Evolutionary conservation across 2,888 invertebrate genomes (phyloP).

Genomic region (Amphimallon solstitiale): DNA sequence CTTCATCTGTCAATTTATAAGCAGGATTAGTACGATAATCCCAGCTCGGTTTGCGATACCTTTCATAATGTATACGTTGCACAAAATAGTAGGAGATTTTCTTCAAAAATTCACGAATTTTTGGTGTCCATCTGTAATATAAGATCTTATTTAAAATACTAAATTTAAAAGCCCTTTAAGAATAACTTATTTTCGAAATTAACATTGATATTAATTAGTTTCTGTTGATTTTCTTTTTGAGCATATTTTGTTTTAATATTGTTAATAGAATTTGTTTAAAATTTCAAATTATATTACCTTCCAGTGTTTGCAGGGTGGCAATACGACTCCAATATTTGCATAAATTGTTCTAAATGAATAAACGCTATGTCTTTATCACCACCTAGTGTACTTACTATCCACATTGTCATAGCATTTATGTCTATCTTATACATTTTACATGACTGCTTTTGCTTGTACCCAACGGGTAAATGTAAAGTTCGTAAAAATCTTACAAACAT

Average conservation of each 20-base stretch:
- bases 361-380: slow-evolving; percentile 73
- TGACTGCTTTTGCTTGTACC: slow-evolving; percentile 74
- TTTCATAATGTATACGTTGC: slow-evolving; percentile 72
- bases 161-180: background rate
- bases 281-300: slow-evolving; percentile 50
- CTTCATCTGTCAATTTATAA: slow-evolving; percentile 79
- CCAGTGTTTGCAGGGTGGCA: slow-evolving; percentile 91
- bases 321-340: slow-evolving; percentile 86
- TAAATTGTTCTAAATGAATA: slow-evolving; percentile 79
- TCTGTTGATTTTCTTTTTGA: too few species aligned
- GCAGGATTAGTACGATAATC: slow-evolving; percentile 73
- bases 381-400: slow-evolving; percentile 73
- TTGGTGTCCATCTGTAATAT: slow-evolving; percentile 73
- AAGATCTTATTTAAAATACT: background rate
- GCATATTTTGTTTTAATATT: too few species aligned
- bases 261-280: slow-evolving; percentile 1
- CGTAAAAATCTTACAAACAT: slow-evolving; percentile 80
- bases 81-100: slow-evolving; percentile 75
- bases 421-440: slow-evolving; percentile 66
- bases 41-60: slow-evolving; percentile 74
- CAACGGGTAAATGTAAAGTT: slow-evolving; percentile 81
- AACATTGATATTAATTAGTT: too few species aligned
- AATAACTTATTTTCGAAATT: too few species aligned
- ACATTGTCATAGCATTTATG: slow-evolving; percentile 66
- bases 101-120: slow-evolving; percentile 73